Evolutionary conservation across 2,797 vertebrate genomes (phyloP).

Genomic region (Paramormyrops hopkinsi): DNA sequence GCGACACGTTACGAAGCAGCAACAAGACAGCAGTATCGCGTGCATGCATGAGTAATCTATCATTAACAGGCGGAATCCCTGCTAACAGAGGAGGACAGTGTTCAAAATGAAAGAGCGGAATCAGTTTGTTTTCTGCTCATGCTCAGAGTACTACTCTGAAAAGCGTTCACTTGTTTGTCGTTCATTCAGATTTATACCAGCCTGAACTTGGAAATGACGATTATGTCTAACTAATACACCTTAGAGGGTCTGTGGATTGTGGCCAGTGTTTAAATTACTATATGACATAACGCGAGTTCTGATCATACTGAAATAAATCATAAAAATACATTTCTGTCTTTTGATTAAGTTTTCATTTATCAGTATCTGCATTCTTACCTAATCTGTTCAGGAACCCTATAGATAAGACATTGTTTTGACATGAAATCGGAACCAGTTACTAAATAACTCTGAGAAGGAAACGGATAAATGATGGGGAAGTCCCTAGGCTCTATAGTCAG

Average conservation of each 20-base stretch:
- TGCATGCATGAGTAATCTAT: neutral
- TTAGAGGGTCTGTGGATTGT: neutral
- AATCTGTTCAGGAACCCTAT: neutral
- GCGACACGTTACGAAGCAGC: neutral
- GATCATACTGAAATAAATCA: neutral
- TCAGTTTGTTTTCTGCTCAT: neutral
- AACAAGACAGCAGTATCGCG: neutral
- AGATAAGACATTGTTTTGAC: neutral
- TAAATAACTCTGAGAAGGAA: conserved; percentile 13
- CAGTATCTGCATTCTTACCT: neutral
- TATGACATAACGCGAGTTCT: neutral
- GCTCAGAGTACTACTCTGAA: neutral
- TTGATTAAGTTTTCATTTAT: neutral
- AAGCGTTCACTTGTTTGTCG: neutral
- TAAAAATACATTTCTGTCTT: neutral
- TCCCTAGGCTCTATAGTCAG: neutral
- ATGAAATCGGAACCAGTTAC: neutral
- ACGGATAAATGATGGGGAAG: neutral
- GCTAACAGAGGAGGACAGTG: neutral
- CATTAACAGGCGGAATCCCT: neutral
- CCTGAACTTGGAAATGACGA: neutral
- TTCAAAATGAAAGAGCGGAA: neutral
- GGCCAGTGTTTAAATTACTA: neutral
- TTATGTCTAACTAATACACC: neutral
- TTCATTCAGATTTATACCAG: neutral